A percentile compares a stretch with the other conserved stretches of the same genome.
Evolutionary conservation across 1,140 invertebrate species (phyloP).

Genomic region (Drosophila persimilis): DNA sequence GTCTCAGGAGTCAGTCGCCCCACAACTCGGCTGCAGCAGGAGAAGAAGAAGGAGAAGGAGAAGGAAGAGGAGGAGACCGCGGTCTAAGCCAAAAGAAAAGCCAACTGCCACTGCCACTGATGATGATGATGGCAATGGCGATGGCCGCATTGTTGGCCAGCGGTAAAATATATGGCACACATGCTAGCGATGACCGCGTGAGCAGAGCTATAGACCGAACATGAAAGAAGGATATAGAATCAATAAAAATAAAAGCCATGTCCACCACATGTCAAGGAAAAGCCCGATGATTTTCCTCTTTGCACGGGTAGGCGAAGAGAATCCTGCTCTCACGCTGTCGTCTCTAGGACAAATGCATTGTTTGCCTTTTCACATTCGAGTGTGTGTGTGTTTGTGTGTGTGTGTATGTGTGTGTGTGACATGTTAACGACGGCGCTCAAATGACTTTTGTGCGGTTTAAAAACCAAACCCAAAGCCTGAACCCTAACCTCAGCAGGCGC

Average conservation of each 20-base stretch:
- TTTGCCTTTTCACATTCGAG: slow-evolving; percentile 20
- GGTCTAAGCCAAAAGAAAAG: slow-evolving; percentile 44
- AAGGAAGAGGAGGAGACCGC: slow-evolving; percentile 16
- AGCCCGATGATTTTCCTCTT: background rate
- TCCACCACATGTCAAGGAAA: no score
- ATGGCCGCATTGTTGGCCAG: slow-evolving; percentile 37
- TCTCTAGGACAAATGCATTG: slow-evolving; percentile 26
- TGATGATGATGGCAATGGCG: slow-evolving; percentile 20
- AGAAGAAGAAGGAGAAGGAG: background rate
- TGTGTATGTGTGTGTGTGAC: slow-evolving; percentile 61
- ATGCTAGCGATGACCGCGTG: slow-evolving; percentile 11
- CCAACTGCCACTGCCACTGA: slow-evolving; percentile 31
- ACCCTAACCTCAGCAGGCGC: slow-evolving; percentile 20
- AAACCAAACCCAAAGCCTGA: slow-evolving; percentile 52
- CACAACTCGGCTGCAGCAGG: slow-evolving; percentile 6
- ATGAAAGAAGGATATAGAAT: no score
- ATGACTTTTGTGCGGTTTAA: slow-evolving; percentile 79
- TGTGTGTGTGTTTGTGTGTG: slow-evolving; percentile 55
- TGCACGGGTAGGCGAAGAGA: background rate
- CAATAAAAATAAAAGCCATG: no score
- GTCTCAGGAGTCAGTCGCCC: slow-evolving; percentile 2
- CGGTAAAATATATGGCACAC: slow-evolving; percentile 5
- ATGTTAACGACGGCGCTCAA: slow-evolving; percentile 78
- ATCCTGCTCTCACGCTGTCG: slow-evolving; percentile 12
- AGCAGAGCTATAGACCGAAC: no score